phyloP scores from a whole-genome alignment of 2,113 vertebrate genomes.

The Nesoenas mayeri region DNA sequence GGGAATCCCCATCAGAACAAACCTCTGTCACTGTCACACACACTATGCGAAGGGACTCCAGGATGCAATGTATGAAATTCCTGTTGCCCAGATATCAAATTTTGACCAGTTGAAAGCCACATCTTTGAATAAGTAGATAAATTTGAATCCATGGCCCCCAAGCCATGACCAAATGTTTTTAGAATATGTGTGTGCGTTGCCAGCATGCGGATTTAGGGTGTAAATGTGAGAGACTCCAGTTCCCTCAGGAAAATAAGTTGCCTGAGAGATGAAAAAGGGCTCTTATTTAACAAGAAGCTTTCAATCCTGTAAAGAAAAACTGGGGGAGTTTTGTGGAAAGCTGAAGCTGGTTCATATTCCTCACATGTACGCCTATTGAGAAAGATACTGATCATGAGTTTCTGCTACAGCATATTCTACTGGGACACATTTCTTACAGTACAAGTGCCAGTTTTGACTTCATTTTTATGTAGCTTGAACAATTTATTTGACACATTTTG shows the following conservation, averaged over 20 bases:
- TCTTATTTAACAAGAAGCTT: background rate
- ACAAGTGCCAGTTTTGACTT: background rate
- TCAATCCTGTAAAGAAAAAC: background rate
- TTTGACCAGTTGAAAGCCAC: background rate
- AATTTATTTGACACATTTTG: background rate
- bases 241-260: background rate
- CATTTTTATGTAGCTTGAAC: background rate
- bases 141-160: background rate
- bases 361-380: background rate
- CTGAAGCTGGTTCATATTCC: background rate
- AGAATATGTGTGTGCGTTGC: background rate
- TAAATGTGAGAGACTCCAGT: background rate
- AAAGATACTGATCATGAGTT: background rate
- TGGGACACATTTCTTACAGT: background rate
- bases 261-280: background rate
- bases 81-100: background rate
- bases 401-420: background rate
- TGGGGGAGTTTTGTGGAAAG: background rate
- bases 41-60: background rate
- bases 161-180: background rate
- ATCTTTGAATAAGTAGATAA: background rate
- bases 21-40: background rate
- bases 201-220: background rate
- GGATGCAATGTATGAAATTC: background rate
- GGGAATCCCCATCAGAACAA: background rate